Evolutionary conservation across 2,113 vertebrate genomes (phyloP).

Genomic region (Malurus melanocephalus): DNA sequence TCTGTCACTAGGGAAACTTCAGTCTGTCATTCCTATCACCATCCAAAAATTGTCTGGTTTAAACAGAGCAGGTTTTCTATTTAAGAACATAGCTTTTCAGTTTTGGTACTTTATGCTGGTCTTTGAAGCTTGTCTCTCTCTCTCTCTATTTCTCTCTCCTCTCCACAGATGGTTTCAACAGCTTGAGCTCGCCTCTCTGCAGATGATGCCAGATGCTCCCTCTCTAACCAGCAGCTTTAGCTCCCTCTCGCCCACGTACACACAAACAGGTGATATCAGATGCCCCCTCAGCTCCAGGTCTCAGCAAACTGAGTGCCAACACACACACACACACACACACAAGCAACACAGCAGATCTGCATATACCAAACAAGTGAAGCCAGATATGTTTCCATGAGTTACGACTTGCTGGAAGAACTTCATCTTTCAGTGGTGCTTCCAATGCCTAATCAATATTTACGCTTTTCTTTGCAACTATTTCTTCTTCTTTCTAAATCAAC

Average conservation of each 20-base stretch:
- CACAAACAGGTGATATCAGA: not conserved
- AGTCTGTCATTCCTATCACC: not conserved
- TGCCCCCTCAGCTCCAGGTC: not conserved
- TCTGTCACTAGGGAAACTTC: not conserved
- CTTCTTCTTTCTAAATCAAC: not conserved
- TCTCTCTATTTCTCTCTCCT: not conserved
- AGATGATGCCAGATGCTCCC: constrained; percentile 39
- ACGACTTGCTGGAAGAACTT: not conserved
- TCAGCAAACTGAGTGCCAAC: not conserved
- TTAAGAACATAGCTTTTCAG: not conserved
- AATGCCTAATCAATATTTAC: not conserved
- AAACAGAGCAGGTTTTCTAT: not conserved
- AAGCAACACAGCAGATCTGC: not conserved
- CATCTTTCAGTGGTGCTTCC: not conserved
- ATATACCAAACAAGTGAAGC: not conserved
- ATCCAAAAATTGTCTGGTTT: not conserved
- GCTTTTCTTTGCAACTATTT: not conserved
- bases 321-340: not conserved
- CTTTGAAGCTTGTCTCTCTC: not conserved
- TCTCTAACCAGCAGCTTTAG: not conserved
- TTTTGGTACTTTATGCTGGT: not conserved
- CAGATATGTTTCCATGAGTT: not conserved
- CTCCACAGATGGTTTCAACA: constrained; percentile 38
- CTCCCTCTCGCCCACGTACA: not conserved
- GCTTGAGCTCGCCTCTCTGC: constrained; percentile 21